These are phyloP conservation scores for Microctenopoma lineatum DNA, from an alignment of 2,797 vertebrate species.

Conservation along the genomic window DNA sequence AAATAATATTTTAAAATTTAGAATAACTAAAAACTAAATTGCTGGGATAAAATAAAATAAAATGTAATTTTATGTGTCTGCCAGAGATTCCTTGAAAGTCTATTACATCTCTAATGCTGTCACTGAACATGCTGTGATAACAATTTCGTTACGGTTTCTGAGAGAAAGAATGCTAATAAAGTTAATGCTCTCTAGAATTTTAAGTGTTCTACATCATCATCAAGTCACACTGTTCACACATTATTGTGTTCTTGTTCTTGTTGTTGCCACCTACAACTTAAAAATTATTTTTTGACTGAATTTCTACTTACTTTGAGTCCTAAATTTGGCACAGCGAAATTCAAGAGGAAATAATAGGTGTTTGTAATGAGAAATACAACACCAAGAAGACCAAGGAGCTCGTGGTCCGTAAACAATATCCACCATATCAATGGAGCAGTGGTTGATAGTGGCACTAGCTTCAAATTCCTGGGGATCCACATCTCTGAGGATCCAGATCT, in stretches of 20 bases:
- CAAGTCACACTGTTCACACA: not conserved
- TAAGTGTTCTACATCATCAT: not conserved
- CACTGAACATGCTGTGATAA: not conserved
- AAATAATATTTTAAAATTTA: constrained; percentile 1
- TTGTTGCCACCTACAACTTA: too few relatives aligned
- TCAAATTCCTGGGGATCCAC: too few relatives aligned
- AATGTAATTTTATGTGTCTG: not conserved
- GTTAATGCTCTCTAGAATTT: not conserved
- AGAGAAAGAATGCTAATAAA: not conserved
- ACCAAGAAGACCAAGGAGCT: too few relatives aligned
- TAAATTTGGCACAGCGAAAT: too few relatives aligned
- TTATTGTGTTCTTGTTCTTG: not conserved
- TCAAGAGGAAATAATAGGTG: too few relatives aligned
- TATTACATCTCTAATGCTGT: not conserved
- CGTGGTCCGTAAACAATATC: too few relatives aligned
- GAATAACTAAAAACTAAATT: not conserved
- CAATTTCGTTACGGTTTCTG: not conserved
- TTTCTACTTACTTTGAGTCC: too few relatives aligned
- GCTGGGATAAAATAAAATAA: not conserved
- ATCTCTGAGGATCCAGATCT: too few relatives aligned
- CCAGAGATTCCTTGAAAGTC: not conserved
- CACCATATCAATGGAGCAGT: too few relatives aligned
- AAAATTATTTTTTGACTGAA: too few relatives aligned
- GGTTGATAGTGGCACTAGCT: too few relatives aligned
- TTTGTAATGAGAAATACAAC: too few relatives aligned